Evolutionary conservation across 2,797 vertebrate species (phyloP), one percentile per base, ranked within the genome.

Genomic region (Sebastes jordani): DNA sequence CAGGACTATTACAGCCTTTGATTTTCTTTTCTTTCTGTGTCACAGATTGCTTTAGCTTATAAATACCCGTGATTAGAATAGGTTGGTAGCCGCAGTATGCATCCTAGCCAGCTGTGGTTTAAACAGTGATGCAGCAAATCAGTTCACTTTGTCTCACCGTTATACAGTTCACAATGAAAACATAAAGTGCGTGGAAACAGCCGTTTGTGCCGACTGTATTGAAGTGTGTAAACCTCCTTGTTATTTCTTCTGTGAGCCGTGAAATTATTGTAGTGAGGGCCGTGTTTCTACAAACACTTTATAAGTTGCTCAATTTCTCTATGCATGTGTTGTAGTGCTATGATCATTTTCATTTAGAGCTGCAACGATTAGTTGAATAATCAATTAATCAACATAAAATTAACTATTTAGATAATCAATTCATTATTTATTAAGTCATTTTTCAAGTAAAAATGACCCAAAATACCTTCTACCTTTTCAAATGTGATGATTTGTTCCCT

Each of bases 21-120:
- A 79, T 84, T 90, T 81, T 70, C 55, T 74, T 85, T 83, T 68
- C 32, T 68, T 72, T 86, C 59, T 86, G 65, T 76, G 32, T 49
- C 63, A 68, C 75, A 71, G 78, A 73, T 78, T 72, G 67, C 76
- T 78, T 81, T 74, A 68, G 63, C 32, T 70, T 71, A 84, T 70
- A 82, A 88, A 84, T 78, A 52, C 56, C 67, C 65, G 7, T 86
- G 80, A 89, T 88, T 85, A 82, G 69, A 86, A 83, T 54, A 78
- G 78, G 71, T 64, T 67, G 18, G 25, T 72, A 56, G 67, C 70
- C 20, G 61, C 65, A 82, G 69, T 36, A 25, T 71, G 60, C 65
- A 58, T 81, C 78, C 30, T 20, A 54, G 67, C 75, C 79, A 76
- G 72, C 74, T 85, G 82, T 60, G 67, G 58, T 81, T 74, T 32